phyloP scores from a whole-genome alignment of 2,113 vertebrate species.

The Etheostoma cragini region DNA sequence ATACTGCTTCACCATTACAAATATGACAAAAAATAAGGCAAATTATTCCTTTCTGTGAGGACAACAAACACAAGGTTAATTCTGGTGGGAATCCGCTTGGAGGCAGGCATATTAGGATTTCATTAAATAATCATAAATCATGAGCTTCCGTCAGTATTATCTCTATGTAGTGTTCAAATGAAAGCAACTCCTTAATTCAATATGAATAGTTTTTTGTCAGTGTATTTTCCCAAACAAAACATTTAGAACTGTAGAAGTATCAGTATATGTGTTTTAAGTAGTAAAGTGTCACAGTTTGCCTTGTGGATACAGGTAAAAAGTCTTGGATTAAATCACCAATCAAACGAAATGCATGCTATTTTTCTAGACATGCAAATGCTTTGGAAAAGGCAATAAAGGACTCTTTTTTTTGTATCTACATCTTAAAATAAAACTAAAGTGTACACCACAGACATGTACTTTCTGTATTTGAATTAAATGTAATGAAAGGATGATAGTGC shows the following conservation, averaged over 20 bases:
- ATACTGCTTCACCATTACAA: neutral
- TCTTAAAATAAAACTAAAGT: neutral
- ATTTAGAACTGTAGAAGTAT: neutral
- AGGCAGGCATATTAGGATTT: neutral
- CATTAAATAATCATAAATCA: neutral
- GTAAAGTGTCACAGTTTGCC: neutral
- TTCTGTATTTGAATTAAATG: neutral
- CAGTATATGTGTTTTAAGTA: neutral
- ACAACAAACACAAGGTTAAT: neutral
- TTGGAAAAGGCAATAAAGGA: neutral
- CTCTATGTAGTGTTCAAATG: no score
- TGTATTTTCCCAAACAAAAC: neutral
- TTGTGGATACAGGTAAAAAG: neutral
- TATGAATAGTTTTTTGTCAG: neutral
- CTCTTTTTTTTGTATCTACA: neutral
- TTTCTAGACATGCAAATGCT: neutral
- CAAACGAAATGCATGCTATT: neutral
- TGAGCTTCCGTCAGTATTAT: neutral
- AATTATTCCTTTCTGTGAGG: neutral
- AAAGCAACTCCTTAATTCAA: neutral
- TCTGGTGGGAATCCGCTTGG: neutral
- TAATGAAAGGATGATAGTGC: constrained; percentile 5
- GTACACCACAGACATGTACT: neutral
- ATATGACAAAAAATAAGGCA: neutral
- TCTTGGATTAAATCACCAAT: neutral